Percentiles rank a stretch among this genome's conserved stretches.
phyloP scores from a whole-genome alignment of 2,888 invertebrate species.

The Rhyacophila evoluta region DNA sequence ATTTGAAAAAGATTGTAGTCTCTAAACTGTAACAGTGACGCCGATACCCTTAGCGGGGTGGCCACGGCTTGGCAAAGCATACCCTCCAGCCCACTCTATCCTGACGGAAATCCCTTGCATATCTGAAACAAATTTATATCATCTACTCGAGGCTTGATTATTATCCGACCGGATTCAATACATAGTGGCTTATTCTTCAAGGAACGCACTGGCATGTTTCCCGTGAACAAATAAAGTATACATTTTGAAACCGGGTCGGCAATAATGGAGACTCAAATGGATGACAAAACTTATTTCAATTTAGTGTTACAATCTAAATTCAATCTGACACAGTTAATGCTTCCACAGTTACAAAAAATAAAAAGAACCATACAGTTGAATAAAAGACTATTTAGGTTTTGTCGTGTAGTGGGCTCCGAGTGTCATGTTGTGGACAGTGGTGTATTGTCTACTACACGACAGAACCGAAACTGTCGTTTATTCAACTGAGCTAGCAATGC shows the following conservation, averaged over 20 bases:
- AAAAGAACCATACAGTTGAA: conserved; percentile 1
- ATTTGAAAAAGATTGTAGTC: conserved; percentile 6
- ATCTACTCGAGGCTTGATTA: background rate
- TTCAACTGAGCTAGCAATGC: conserved; percentile 6
- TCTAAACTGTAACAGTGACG: conserved; percentile 6
- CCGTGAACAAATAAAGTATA: background rate
- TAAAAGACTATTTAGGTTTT: conserved; percentile 6
- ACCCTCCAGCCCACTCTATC: conserved; percentile 6
- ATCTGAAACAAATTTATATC: conserved; percentile 6
- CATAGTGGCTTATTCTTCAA: conserved; percentile 1
- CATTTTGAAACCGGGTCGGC: background rate
- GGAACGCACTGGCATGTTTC: background rate
- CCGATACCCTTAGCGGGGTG: conserved; percentile 6
- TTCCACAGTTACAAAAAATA: conserved; percentile 6
- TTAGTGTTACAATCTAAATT: conserved; percentile 6
- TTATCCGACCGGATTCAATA: conserved; percentile 1
- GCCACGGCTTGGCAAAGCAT: conserved; percentile 6
- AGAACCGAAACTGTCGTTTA: conserved; percentile 6
- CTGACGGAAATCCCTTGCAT: conserved; percentile 6
- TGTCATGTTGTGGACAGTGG: background rate
- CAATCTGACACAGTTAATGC: conserved; percentile 6
- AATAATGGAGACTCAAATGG: conserved; percentile 1
- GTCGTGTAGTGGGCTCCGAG: conserved; percentile 6
- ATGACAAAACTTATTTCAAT: conserved; percentile 6
- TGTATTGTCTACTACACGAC: conserved; percentile 1